Evolutionary conservation across 2,888 invertebrate species (phyloP), one percentile per base, ranked within the genome.

Genomic region (Heliconius cydno): DNA sequence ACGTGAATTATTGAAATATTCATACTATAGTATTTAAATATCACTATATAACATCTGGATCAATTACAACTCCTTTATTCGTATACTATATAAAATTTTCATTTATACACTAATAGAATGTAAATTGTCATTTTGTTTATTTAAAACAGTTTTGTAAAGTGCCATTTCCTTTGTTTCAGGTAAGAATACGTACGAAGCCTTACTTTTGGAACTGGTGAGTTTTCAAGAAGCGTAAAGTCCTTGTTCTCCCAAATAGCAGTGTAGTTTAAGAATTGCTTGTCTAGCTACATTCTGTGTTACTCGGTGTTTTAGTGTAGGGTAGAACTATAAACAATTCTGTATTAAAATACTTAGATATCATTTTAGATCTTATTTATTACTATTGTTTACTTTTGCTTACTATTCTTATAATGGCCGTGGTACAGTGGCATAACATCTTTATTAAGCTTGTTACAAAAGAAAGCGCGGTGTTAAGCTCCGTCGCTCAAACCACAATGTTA

Each of bases 111-210:
- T 38, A 19, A 65, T 41, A 75, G 12, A 66, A 66, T 30, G 7
- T 66, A 65, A 41, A 41, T 9, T 57, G 28, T 65, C 28, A 66
- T 41, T 75, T 30, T 46, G 0, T 19, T 75, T 77, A 74, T 77
- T 70, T 67, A 46, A 57, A 76, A 77, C 78, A 72, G 60, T 83
- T 79, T 77, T 73, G 60, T 83, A 80, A 80, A 78, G 71, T 74
- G 74, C 71, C 66, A 57, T 73, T 34, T 78, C 81, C 78, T 80
- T 84, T 84, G 84, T 85, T 86, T 70, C 85, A 86, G 85, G 85
- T 86, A 83, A 81, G 82, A 76, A 81, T 80, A 81, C 78, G 79
- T 76, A 66, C 73, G 68, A 79, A 57, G 60, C 70, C 73, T 68
- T 76, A 52, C n/a, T 76, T 57, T 78, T 71, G 77, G 76, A 76